Evolutionary conservation across 2,888 invertebrate species (phyloP), one percentile per base, ranked within the genome.

Genomic region (Hypomecis punctinalis): DNA sequence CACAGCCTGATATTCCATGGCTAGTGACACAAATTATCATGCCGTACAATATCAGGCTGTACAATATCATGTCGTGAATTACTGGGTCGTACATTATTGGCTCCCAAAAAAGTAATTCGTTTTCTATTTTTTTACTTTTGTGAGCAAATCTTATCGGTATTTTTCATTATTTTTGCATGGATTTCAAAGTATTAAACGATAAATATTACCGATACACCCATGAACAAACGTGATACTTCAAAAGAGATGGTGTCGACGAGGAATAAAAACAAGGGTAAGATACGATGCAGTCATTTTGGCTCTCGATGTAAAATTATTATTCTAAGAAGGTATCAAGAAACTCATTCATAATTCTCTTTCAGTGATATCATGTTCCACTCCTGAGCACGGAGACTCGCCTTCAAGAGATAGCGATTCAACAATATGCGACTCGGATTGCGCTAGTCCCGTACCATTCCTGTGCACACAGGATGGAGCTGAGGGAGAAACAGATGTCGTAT

Each of bases 381-480:
- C 92, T 10, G 89, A 90, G 71, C 85, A 78, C 23, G 72, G 79
- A 10, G 88, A 90, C 36, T 92, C 93, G 1, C 91, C 93, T 7
- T 88, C 90, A 6, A 81, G 88, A 61, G 92, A 92, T 55, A 92
- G 91, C 74, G 91, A 91, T 70, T 91, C 91, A 5, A 73, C 52
- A 52, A 52, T 90, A 43, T 88, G 80, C 71, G 90, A 87, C 67
- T 93, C 93, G 0, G 93, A 91, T 53, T 83, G 88, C 10, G 86
- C 86, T 0, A 93, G 93, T 68, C 93, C 93, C 5, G 91, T 93
- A 0, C 93, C 91, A 7, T 93, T 93, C 76, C 68, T 91, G 8
- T 93, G 92, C 69, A 93, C 93, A 1, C 93, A 93, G 81, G 93
- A 93, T 82, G 93, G 93, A 9, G 83, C 88, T 1, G 91, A 91